Conservation (phyloP, 2,888 invertebrate genomes). For the Ophion costatus region DNA sequence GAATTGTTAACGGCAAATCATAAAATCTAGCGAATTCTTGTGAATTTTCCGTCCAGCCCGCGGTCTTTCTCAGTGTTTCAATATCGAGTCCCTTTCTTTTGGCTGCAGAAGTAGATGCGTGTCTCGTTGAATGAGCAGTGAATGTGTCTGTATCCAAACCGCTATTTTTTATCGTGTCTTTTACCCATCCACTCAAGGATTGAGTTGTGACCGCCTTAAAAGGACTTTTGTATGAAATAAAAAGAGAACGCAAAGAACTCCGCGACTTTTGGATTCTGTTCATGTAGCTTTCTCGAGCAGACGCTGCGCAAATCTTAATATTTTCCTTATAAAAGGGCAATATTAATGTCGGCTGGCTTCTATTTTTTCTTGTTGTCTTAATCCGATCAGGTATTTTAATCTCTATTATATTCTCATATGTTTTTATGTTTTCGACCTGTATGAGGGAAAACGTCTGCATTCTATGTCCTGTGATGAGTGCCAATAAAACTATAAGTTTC, state of each 20-base stretch:
- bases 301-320: constrained; percentile 18
- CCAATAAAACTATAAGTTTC: constrained; percentile 60
- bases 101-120: too few relatives aligned
- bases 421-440: constrained; percentile 26
- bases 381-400: constrained; percentile 61
- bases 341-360: constrained; percentile 50
- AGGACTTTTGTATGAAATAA: constrained; percentile 27
- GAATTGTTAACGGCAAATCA: constrained; percentile 20
- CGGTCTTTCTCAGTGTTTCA: too few relatives aligned
- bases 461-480: constrained; percentile 44
- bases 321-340: constrained; percentile 52
- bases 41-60: too few relatives aligned
- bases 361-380: constrained; percentile 45
- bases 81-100: too few relatives aligned
- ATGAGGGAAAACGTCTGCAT: constrained; percentile 28
- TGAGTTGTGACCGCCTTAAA: constrained; percentile 25
- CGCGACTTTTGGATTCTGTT: constrained; percentile 4
- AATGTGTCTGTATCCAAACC: too few relatives aligned
- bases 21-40: constrained; percentile 26
- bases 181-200: too few relatives aligned
- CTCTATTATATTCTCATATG: constrained; percentile 21
- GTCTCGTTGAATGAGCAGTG: too few relatives aligned
- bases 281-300: constrained; percentile 5
- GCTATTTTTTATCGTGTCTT: too few relatives aligned
- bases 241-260: background rate